These are phyloP conservation scores for Fukomys damarensis DNA, from an alignment of 2,113 vertebrate species.

Conservation along the genomic window DNA sequence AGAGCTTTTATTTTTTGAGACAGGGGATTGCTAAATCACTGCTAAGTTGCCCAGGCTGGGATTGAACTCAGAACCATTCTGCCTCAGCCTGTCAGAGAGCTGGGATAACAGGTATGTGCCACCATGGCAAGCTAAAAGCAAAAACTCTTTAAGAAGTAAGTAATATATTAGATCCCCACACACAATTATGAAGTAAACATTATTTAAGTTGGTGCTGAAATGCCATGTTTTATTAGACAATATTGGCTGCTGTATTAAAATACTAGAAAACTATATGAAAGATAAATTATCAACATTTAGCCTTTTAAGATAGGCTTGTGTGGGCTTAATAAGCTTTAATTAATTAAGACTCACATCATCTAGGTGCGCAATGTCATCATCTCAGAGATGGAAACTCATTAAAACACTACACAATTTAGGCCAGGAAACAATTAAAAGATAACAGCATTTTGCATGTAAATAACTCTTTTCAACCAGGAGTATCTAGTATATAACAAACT, in stretches of 20 bases:
- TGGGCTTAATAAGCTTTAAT: conserved; percentile 39
- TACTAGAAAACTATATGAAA: not conserved
- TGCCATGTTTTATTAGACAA: not conserved
- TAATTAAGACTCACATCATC: conserved; percentile 31
- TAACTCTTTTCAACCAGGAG: conserved; percentile 2
- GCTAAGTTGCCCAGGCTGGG: not conserved
- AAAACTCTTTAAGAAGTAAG: not conserved
- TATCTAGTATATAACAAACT: not conserved
- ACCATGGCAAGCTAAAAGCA: not conserved
- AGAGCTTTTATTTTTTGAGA: not conserved
- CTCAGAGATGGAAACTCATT: not conserved
- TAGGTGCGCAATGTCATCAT: conserved; percentile 12
- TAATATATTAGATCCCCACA: not conserved
- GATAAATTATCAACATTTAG: conserved; percentile 46
- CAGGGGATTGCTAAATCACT: not conserved
- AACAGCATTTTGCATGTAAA: conserved; percentile 46
- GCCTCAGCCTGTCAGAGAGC: not conserved
- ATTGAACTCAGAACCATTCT: not conserved
- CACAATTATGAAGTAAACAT: not conserved
- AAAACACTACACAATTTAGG: not conserved
- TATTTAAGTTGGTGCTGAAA: conserved; percentile 25
- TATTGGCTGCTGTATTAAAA: conserved; percentile 30
- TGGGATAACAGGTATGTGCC: not conserved
- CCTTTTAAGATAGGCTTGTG: conserved; percentile 13
- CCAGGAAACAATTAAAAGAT: conserved; percentile 48